Conservation (phyloP, 2,113 vertebrate genomes). For the Pedionomus torquatus region DNA sequence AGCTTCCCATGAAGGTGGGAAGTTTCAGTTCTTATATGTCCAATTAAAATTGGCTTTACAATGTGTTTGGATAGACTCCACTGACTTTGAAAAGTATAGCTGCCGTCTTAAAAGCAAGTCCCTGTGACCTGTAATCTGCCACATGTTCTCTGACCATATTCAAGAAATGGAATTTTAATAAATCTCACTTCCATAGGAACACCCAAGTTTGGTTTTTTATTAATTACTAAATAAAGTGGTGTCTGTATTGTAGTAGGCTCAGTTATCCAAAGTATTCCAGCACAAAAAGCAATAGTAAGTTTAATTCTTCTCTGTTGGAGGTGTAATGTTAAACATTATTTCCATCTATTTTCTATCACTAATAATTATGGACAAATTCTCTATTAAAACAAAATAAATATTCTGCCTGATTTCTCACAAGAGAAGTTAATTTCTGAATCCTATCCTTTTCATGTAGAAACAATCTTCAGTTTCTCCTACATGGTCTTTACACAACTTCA, state of each 20-base stretch:
- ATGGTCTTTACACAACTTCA: not conserved
- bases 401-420: not conserved
- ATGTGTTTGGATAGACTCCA: not conserved
- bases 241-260: not conserved
- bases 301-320: too few species aligned
- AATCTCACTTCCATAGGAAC: not conserved
- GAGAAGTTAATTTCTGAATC: not conserved
- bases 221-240: not conserved
- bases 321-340: not conserved
- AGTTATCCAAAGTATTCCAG: not conserved
- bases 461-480: not conserved
- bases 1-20: not conserved
- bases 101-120: not conserved
- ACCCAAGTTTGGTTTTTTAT: not conserved
- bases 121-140: not conserved
- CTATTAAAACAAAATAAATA: not conserved
- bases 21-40: not conserved
- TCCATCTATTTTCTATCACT: not conserved
- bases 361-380: not conserved
- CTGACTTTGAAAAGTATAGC: not conserved
- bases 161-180: not conserved
- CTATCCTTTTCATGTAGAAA: not conserved
- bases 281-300: not conserved
- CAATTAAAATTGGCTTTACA: not conserved
- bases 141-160: not conserved